Conservation (phyloP, 2,113 vertebrate genomes). For the Callopanchax toddi region DNA sequence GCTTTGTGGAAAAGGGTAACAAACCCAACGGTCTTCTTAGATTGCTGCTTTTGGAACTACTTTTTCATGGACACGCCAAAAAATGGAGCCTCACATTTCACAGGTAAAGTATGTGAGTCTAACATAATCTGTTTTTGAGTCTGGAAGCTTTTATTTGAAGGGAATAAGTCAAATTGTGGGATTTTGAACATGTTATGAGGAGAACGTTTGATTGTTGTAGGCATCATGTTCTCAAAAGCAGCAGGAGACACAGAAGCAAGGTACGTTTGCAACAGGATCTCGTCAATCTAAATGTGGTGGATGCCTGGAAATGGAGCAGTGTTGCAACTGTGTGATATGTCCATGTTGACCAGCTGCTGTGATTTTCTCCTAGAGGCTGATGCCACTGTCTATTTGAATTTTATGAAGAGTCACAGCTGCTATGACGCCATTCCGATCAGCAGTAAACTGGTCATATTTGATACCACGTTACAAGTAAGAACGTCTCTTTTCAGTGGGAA, state of each 20-base stretch:
- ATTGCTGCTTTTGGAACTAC: conserved; percentile 4
- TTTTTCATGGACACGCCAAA: conserved; percentile 47
- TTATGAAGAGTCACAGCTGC: conserved; percentile 92
- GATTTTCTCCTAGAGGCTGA: conserved; percentile 66
- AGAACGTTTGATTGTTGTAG: conserved; percentile 33
- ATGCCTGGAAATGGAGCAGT: not conserved
- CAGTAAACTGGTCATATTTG: conserved; percentile 80
- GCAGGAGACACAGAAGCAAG: conserved; percentile 26
- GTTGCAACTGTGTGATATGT: no score
- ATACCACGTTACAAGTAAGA: conserved; percentile 71
- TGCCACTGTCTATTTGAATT: conserved; percentile 87
- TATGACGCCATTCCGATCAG: conserved; percentile 94
- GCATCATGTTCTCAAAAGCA: conserved; percentile 32
- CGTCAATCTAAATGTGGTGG: no score
- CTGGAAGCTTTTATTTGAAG: not conserved
- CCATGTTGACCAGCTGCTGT: conserved; percentile 2
- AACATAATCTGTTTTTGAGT: no score
- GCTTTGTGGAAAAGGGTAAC: conserved; percentile 23
- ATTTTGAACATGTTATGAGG: not conserved
- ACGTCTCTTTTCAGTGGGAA: not conserved
- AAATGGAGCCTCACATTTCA: conserved; percentile 51
- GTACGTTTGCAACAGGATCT: not conserved
- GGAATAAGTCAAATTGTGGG: not conserved
- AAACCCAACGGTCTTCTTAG: not conserved
- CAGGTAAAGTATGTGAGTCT: conserved; percentile 47